A percentile compares a stretch with the other conserved stretches of the same genome.
Evolutionary conservation across 2,113 vertebrate genomes (phyloP).

Genomic region (Phoenicopterus ruber): DNA sequence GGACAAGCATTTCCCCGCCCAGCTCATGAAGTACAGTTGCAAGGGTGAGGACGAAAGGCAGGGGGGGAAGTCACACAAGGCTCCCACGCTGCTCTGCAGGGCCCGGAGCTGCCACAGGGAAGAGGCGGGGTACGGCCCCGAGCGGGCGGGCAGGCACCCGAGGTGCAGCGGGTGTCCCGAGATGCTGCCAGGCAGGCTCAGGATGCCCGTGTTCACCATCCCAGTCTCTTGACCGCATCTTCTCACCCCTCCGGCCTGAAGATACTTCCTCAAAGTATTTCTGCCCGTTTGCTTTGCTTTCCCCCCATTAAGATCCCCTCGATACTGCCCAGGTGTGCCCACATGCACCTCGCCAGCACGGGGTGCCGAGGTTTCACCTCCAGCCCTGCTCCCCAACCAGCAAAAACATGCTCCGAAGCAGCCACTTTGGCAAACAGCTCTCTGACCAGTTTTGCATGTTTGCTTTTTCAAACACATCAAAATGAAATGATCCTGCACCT

Average conservation of each 20-base stretch:
- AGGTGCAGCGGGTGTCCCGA: background rate
- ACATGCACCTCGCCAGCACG: accelerated
- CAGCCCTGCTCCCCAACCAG: background rate
- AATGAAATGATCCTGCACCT: background rate
- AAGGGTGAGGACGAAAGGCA: background rate
- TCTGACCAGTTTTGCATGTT: background rate
- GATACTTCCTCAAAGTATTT: background rate
- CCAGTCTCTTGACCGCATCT: accelerated
- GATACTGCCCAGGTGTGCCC: background rate
- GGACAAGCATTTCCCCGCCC: background rate
- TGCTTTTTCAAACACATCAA: background rate
- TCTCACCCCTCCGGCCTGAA: background rate
- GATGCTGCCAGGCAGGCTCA: background rate
- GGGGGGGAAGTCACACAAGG: background rate
- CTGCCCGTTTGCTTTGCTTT: background rate
- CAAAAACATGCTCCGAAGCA: background rate
- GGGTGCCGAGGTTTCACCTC: background rate
- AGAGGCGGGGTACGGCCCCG: accelerated
- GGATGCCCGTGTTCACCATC: background rate
- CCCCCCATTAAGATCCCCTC: background rate
- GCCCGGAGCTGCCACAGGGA: accelerated
- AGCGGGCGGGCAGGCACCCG: background rate
- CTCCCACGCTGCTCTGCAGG: accelerated
- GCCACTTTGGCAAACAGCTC: background rate
- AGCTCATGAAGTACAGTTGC: background rate